Evolutionary conservation across 2,113 vertebrate genomes (phyloP).

Genomic region (Dryoscopus gambensis): DNA sequence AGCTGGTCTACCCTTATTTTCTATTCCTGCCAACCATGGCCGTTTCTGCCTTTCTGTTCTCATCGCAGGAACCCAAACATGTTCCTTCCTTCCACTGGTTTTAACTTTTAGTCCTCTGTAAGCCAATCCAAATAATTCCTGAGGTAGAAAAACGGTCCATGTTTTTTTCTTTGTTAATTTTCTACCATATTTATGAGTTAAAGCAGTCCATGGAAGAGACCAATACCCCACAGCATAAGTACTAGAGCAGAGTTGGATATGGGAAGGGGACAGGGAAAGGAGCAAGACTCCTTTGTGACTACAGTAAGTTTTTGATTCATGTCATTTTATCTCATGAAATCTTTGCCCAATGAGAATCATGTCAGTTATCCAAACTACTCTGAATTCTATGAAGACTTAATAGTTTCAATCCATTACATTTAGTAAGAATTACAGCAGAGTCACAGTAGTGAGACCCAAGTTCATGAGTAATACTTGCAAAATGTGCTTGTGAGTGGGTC

Average conservation of each 20-base stretch:
- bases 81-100: neutral
- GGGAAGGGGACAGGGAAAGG: neutral
- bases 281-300: neutral
- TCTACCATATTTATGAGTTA: neutral
- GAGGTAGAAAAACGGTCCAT: neutral
- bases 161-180: neutral
- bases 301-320: neutral
- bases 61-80: neutral
- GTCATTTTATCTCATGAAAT: neutral
- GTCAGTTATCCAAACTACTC: neutral
- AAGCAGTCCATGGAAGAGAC: neutral
- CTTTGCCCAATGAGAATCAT: neutral
- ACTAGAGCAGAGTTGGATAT: neutral
- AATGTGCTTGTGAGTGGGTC: neutral
- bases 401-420: neutral
- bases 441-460: neutral
- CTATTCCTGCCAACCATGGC: neutral
- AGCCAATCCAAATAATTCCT: neutral
- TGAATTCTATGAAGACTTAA: neutral
- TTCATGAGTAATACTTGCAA: neutral
- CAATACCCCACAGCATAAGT: neutral
- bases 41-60: neutral
- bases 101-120: neutral
- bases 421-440: neutral
- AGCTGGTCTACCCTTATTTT: neutral